Percentiles rank a stretch among this genome's conserved stretches.
Conservation (phyloP, 2,888 invertebrate genomes). For the Baronia brevicornis region DNA sequence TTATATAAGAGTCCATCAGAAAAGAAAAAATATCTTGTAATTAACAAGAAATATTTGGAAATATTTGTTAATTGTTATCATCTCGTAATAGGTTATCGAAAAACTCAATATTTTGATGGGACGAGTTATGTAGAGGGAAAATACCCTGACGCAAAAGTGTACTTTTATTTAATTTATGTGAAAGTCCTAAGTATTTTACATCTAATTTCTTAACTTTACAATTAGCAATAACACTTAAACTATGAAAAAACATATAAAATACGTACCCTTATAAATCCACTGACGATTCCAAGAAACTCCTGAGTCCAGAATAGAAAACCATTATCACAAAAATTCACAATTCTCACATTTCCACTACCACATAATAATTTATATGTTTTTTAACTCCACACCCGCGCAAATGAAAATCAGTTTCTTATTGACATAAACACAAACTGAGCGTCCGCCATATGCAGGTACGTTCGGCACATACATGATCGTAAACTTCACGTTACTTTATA, state of each 20-base stretch:
- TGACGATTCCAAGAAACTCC: constrained; percentile 55
- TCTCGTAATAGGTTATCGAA: constrained; percentile 54
- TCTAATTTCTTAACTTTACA: too few species aligned
- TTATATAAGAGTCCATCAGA: neutral
- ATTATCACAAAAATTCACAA: constrained; percentile 67
- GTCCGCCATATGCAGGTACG: constrained; percentile 73
- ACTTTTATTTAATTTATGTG: too few species aligned
- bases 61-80: constrained; percentile 44
- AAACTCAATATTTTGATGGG: constrained; percentile 2
- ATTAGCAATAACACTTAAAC: constrained; percentile 35
- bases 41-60: neutral
- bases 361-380: constrained; percentile 55
- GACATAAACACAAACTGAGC: constrained; percentile 76
- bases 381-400: constrained; percentile 72
- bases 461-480: constrained; percentile 46
- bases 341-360: constrained; percentile 63
- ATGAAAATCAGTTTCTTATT: constrained; percentile 72
- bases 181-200: too few species aligned
- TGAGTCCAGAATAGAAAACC: constrained; percentile 60
- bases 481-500: constrained; percentile 24
- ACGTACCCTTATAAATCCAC: constrained; percentile 67
- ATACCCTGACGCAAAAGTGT: constrained; percentile 6
- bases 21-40: neutral
- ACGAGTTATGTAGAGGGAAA: too few species aligned
- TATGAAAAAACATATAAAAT: constrained; percentile 58